Conservation (phyloP, 1,140 invertebrate genomes). For the Myzus persicae region DNA sequence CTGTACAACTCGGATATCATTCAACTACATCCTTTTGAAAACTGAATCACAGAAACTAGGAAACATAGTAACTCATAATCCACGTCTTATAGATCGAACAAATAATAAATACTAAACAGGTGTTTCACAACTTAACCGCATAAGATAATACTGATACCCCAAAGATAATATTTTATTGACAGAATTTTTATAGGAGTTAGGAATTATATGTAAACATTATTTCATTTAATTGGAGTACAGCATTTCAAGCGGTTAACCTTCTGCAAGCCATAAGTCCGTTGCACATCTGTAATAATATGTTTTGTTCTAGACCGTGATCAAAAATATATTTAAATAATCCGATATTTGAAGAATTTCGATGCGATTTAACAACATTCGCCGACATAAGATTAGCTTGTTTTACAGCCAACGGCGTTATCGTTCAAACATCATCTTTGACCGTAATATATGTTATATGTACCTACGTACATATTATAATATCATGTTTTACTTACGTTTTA, state of each 20-base stretch:
- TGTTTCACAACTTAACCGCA: no score
- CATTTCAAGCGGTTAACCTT: not conserved
- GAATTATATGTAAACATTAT: not conserved
- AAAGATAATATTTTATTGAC: no score
- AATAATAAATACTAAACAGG: no score
- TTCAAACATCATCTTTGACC: not conserved
- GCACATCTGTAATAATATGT: not conserved
- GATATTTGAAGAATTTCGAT: not conserved
- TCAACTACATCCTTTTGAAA: not conserved
- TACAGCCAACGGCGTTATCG: not conserved
- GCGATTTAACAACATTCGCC: not conserved
- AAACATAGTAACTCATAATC: not conserved
- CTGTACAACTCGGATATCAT: not conserved
- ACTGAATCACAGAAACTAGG: no score
- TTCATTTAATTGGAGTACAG: not conserved
- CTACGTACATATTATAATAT: not conserved
- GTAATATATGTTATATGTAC: not conserved
- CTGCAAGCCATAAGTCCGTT: not conserved
- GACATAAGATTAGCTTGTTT: not conserved
- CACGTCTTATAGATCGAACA: no score
- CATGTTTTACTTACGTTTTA: not conserved
- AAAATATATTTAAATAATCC: not conserved
- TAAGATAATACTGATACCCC: no score
- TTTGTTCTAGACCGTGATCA: not conserved
- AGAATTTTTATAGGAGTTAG: no score